phyloP scores from a whole-genome alignment of 2,888 invertebrate genomes.

The Punctoribates punctum region DNA sequence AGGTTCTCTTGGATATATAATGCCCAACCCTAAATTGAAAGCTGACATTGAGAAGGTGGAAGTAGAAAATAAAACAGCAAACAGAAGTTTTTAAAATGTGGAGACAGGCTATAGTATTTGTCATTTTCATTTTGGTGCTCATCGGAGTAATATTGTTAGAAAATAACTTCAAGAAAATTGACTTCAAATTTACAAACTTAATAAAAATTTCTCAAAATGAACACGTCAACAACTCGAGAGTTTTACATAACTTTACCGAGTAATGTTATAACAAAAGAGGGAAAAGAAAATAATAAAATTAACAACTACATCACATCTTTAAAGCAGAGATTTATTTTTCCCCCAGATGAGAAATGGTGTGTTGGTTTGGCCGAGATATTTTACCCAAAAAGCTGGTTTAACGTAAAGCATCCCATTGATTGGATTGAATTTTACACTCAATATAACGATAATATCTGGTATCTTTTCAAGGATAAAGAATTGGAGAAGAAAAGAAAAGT shows the following conservation, averaged over 20 bases:
- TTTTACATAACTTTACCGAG: constrained; percentile 10
- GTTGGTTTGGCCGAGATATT: not conserved
- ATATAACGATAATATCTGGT: not conserved
- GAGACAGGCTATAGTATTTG: not conserved
- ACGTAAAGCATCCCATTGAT: not conserved
- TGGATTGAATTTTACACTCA: not conserved
- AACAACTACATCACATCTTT: not conserved
- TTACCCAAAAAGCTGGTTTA: not conserved
- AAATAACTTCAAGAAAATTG: too few species aligned
- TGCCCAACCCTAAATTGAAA: not conserved
- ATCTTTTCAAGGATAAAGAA: not conserved
- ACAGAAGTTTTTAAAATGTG: not conserved
- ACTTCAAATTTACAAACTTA: too few species aligned
- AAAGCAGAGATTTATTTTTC: not conserved
- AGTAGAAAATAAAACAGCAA: not conserved
- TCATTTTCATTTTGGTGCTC: not conserved
- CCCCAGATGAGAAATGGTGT: not conserved
- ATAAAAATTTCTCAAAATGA: not conserved
- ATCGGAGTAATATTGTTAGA: not conserved
- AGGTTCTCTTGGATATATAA: not conserved
- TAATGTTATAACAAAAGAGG: not conserved
- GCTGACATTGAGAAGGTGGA: not conserved
- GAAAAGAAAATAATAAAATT: not conserved
- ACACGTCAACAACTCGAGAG: not conserved
- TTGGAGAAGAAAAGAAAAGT: too few species aligned